phyloP scores from a whole-genome alignment of 37 sponge, comb jelly and placozoan genomes.

The Amphimedon queenslandica region DNA sequence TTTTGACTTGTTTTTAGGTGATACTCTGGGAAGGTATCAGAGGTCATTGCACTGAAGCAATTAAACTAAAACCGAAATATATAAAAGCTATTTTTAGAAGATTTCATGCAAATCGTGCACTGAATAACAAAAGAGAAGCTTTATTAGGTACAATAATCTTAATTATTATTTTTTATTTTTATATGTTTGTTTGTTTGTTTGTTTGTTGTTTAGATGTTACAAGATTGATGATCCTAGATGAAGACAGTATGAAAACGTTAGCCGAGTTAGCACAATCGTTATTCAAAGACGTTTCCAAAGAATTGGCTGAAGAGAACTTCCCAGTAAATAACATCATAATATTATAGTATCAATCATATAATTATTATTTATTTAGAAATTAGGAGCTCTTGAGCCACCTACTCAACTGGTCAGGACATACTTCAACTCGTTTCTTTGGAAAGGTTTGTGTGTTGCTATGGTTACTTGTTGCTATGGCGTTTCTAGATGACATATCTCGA shows the following conservation, averaged over 20 bases:
- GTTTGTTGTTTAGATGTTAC: conserved; percentile 41
- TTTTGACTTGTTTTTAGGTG: neutral
- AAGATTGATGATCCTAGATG: conserved; percentile 46
- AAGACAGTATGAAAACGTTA: conserved; percentile 16
- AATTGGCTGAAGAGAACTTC: conserved; percentile 20
- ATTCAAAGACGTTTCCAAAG: conserved; percentile 31
- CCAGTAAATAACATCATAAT: conserved; percentile 31
- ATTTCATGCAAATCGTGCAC: conserved; percentile 20
- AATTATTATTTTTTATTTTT: neutral
- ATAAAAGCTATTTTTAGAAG: conserved; percentile 55
- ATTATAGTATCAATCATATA: neutral
- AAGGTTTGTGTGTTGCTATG: conserved; percentile 20
- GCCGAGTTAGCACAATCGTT: conserved; percentile 13
- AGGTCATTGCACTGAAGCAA: conserved; percentile 34
- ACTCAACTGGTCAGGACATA: conserved; percentile 32
- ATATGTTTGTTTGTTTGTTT: neutral
- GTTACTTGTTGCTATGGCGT: neutral
- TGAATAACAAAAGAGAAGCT: conserved; percentile 49
- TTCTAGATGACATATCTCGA: conserved; percentile 13
- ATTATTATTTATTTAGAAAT: conserved; percentile 7
- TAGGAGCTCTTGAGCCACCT: conserved; percentile 52
- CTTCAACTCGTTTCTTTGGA: conserved; percentile 33
- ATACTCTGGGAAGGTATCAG: neutral
- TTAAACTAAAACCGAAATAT: conserved; percentile 45
- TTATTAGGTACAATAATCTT: conserved; percentile 29